Base-by-base conservation (phyloP, 1,140 invertebrate genomes). In the Atta texana region DNA sequence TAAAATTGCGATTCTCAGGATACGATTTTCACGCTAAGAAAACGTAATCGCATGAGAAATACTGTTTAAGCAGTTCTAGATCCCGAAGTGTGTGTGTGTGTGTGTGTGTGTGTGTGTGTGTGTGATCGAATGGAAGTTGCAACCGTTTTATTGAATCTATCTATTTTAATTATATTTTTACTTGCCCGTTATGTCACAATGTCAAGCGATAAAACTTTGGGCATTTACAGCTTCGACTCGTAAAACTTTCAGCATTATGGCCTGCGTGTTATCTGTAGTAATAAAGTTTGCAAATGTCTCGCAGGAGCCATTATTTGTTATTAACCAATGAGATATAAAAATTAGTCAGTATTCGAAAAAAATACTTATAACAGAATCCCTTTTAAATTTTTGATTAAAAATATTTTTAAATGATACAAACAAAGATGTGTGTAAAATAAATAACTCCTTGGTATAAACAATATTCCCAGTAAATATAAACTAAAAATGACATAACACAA, bases 241-340 rank as follows among this genome's bases (percentile, higher is more conserved):
- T 51, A 49, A 39, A 39, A 74, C 24, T 82, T 59, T 82, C 28
- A 72, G 21, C 28, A 21, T 18, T 24, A 59, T 31, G 39, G 24
- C 18, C 21, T 31, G 34, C 44, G 21, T 63, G 39, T 84, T 75
- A 74, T 18, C 55, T 51, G n/a, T 34, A 31, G 61, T 61, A 24
- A 75, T 84, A 21, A 75, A 84, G n/a, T 75, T 63, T 63, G 18
- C 31, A 71, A 57, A 16, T 39, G 21, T n/a, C 61, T 49, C 76
- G 34, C 44, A 34, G 51, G 28, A 28, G 18, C 21, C 8, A 31
- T 24, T 78, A n/a, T 6, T 51, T 66, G 2, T 80, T 24, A 53
- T 44, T 76, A 49, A 77, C 24, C n/a, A 12, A 2, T 10, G 12
- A 21, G n/a, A 68, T 24, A n/a, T n/a, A 64, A 5, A 10, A 49